These are phyloP conservation scores for Nysson spinosus DNA, from an alignment of 2,888 invertebrate species.

Conservation along the genomic window DNA sequence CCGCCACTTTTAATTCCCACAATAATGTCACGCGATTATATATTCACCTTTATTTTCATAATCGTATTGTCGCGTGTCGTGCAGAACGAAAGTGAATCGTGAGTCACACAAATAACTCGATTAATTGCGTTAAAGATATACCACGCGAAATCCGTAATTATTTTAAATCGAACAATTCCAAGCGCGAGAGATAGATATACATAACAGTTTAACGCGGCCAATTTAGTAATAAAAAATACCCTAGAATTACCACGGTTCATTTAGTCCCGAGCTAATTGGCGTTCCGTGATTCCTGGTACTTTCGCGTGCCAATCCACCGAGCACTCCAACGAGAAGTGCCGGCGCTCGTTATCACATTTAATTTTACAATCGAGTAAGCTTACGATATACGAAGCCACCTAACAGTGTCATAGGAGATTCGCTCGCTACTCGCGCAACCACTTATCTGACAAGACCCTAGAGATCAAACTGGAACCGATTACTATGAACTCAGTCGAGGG, in stretches of 20 bases:
- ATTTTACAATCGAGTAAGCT: constrained; percentile 19
- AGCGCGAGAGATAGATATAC: too few relatives aligned
- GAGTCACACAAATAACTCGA: too few relatives aligned
- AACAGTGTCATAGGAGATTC: neutral
- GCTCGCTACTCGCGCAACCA: neutral
- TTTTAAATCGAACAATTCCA: too few relatives aligned
- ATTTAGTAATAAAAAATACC: constrained; percentile 11
- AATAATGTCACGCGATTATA: too few relatives aligned
- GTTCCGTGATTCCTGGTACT: constrained; percentile 19
- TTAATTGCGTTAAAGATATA: neutral
- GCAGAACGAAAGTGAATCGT: too few relatives aligned
- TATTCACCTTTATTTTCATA: too few relatives aligned
- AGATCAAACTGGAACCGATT: constrained; percentile 48
- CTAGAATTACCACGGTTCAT: constrained; percentile 17
- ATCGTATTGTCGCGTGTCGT: too few relatives aligned
- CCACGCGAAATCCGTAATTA: too few relatives aligned
- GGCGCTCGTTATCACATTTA: constrained; percentile 28
- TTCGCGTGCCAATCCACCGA: neutral
- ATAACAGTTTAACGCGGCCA: neutral
- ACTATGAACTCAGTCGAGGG: constrained; percentile 40
- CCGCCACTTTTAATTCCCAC: too few relatives aligned
- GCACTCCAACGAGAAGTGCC: constrained; percentile 12
- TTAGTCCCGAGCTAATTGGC: constrained; percentile 33
- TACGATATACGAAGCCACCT: constrained; percentile 4
- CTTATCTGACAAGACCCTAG: constrained; percentile 24